These are phyloP conservation scores for Boloria selene DNA, from an alignment of 2,888 invertebrate genomes.

Conservation along the genomic window DNA sequence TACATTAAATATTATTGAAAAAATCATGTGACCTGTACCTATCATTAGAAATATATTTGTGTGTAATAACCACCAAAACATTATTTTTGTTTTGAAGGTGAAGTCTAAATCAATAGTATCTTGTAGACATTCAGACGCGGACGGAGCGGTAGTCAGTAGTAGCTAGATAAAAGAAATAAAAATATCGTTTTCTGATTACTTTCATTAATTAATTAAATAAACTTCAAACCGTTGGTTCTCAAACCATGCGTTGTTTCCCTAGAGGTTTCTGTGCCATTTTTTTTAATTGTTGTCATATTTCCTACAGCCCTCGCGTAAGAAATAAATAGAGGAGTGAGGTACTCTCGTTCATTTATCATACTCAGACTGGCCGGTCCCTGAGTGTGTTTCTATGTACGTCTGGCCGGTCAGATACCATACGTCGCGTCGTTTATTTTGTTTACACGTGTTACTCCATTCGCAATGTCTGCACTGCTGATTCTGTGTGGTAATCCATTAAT, in stretches of 20 bases:
- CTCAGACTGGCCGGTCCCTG: slow-evolving; percentile 60
- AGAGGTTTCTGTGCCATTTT: slow-evolving; percentile 57
- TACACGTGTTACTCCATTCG: slow-evolving; percentile 56
- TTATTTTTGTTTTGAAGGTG: too few relatives aligned
- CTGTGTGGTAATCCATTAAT: slow-evolving; percentile 45
- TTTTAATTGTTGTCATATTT: slow-evolving; percentile 71
- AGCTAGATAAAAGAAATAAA: too few relatives aligned
- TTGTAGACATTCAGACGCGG: too few relatives aligned
- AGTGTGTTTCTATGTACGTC: slow-evolving; percentile 76
- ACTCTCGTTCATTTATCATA: slow-evolving; percentile 72
- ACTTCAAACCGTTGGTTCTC: slow-evolving; percentile 1
- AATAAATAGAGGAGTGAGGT: slow-evolving; percentile 60
- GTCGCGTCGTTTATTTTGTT: slow-evolving; percentile 65
- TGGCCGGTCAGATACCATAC: slow-evolving; percentile 45
- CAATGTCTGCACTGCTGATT: slow-evolving; percentile 50
- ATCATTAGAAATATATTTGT: too few relatives aligned
- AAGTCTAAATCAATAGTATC: too few relatives aligned
- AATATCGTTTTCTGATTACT: not conserved
- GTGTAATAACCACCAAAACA: too few relatives aligned
- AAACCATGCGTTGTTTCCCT: slow-evolving; percentile 36
- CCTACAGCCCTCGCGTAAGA: slow-evolving; percentile 47
- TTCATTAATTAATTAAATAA: slow-evolving; percentile 2
- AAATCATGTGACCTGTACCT: too few relatives aligned
- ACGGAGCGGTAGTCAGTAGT: too few relatives aligned
- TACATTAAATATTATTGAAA: too few relatives aligned